These are phyloP conservation scores for Scaeva pyrastri DNA, from an alignment of 2,888 invertebrate species.

Conservation along the genomic window DNA sequence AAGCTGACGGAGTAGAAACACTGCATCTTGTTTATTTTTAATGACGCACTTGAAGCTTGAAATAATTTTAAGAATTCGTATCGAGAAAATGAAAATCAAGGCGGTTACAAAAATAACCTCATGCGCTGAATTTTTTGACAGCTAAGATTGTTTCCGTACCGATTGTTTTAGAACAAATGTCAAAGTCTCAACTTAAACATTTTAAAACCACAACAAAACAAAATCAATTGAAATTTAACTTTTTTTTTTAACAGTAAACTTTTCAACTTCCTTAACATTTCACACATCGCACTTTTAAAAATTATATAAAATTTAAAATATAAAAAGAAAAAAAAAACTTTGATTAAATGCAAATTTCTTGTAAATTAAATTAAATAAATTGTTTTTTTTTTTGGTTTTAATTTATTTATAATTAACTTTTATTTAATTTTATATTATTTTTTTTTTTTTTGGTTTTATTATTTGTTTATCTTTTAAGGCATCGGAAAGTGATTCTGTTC, in stretches of 20 bases:
- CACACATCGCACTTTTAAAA: not conserved
- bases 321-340: not conserved
- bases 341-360: not conserved
- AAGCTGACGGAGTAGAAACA: too few relatives aligned
- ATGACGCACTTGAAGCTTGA: too few relatives aligned
- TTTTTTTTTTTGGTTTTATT: slow-evolving; percentile 20
- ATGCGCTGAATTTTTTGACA: too few relatives aligned
- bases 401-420: slow-evolving; percentile 31
- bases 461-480: slow-evolving; percentile 80
- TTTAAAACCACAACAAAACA: too few relatives aligned
- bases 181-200: too few relatives aligned
- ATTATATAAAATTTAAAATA: not conserved
- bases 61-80: too few relatives aligned
- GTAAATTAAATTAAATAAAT: not conserved
- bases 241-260: not conserved
- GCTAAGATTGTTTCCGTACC: too few relatives aligned
- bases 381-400: slow-evolving; percentile 3
- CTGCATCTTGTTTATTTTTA: too few relatives aligned
- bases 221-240: too few relatives aligned
- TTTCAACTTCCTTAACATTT: not conserved
- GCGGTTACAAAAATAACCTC: too few relatives aligned
- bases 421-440: slow-evolving; percentile 6
- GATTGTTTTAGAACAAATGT: too few relatives aligned
- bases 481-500: slow-evolving; percentile 83
- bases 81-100: too few relatives aligned